A percentile compares a stretch with the other conserved stretches of the same genome.
These are phyloP conservation scores for Ophioninae sp. DNA, from an alignment of 2,888 invertebrate species.

Conservation along the genomic window DNA sequence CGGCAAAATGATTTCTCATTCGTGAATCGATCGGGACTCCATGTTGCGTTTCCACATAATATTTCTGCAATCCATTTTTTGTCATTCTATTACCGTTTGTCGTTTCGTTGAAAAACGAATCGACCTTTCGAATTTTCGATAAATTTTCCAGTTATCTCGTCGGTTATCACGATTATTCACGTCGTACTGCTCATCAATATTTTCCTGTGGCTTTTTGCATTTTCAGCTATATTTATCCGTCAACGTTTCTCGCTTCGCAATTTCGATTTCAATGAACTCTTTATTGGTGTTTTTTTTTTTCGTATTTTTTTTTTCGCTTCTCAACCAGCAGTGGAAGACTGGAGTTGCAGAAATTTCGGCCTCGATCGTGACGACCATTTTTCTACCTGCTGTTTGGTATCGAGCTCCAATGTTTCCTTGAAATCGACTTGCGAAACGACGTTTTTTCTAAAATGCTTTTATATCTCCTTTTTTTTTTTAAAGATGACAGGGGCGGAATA, in stretches of 20 bases:
- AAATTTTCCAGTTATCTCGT: too few species aligned
- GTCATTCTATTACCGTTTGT: too few species aligned
- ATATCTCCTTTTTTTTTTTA: neutral
- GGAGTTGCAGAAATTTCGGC: too few species aligned
- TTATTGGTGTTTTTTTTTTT: neutral
- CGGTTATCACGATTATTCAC: too few species aligned
- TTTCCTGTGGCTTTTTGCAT: neutral
- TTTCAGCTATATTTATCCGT: neutral
- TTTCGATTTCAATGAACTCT: neutral
- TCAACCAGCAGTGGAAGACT: neutral
- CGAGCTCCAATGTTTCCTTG: neutral
- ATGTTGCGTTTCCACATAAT: neutral
- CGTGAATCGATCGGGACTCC: slow-evolving; percentile 29
- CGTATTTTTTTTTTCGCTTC: neutral
- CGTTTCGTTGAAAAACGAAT: neutral
- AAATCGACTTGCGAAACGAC: neutral
- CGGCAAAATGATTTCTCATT: slow-evolving; percentile 25
- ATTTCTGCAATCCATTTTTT: too few species aligned
- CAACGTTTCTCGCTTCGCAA: too few species aligned
- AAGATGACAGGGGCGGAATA: slow-evolving; percentile 1
- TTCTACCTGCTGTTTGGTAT: neutral
- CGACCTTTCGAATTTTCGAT: neutral
- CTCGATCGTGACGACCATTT: neutral
- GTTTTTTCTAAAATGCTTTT: neutral
- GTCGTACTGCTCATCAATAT: neutral